Conservation (phyloP, 2,113 vertebrate genomes). For the Myiagra hebetior region DNA sequence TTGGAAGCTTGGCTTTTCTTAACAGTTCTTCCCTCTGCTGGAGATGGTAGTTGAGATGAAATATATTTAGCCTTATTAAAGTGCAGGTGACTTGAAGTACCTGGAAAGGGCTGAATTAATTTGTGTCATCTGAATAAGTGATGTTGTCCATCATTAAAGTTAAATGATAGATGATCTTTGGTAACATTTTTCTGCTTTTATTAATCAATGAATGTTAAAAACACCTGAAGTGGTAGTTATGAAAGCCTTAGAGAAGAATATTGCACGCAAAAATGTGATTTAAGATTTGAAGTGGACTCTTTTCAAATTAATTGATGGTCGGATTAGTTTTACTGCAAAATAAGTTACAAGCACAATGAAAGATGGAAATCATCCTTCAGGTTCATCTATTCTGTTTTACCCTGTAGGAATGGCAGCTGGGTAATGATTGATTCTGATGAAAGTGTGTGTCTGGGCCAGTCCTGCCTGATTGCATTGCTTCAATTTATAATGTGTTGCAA, state of each 20-base stretch:
- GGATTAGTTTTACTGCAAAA: background rate
- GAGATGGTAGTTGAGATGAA: background rate
- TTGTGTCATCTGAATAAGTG: background rate
- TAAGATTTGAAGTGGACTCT: background rate
- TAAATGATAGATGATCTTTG: background rate
- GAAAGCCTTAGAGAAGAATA: background rate
- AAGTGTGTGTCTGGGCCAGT: background rate
- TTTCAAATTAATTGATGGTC: background rate
- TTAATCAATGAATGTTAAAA: background rate
- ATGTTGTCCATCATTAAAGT: background rate
- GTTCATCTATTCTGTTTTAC: background rate
- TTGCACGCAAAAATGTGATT: background rate
- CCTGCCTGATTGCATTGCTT: background rate
- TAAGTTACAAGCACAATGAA: background rate
- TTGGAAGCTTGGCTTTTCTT: background rate
- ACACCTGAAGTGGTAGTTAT: background rate
- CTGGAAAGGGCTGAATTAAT: background rate
- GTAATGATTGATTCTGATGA: background rate
- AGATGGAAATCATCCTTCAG: background rate
- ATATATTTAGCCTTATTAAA: background rate
- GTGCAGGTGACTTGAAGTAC: background rate
- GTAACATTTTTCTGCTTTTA: background rate
- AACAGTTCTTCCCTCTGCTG: background rate
- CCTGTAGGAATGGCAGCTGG: background rate
- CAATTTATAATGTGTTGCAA: background rate